Evolutionary conservation across 2,888 invertebrate genomes (phyloP).

Genomic region (Melanophora roralis): DNA sequence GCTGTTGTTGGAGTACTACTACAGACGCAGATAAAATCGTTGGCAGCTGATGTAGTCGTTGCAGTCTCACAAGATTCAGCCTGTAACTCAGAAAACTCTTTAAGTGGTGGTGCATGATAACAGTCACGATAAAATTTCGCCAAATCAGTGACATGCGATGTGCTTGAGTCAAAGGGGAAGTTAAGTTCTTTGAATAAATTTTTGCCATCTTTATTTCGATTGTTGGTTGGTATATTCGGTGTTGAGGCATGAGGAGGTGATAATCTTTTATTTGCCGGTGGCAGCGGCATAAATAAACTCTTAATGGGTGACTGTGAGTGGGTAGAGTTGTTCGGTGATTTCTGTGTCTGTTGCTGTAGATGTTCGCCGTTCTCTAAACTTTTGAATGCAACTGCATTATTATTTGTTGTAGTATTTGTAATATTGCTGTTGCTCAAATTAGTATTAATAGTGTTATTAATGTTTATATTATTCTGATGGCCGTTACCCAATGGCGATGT

Average conservation of each 20-base stretch:
- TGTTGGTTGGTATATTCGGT: slow-evolving; percentile 43
- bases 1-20: not conserved
- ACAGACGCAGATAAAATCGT: not conserved
- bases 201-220: slow-evolving; percentile 72
- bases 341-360: slow-evolving; percentile 32
- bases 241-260: slow-evolving; percentile 9
- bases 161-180: slow-evolving; percentile 77
- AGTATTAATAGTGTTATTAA: slow-evolving; percentile 59
- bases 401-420: slow-evolving; percentile 67
- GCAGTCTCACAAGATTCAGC: slow-evolving; percentile 63
- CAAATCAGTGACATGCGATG: slow-evolving; percentile 76
- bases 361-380: slow-evolving; percentile 69
- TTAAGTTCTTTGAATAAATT: slow-evolving; percentile 76
- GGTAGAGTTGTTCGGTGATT: slow-evolving; percentile 46
- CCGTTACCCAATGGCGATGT: slow-evolving; percentile 62
- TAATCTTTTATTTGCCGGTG: slow-evolving; percentile 47
- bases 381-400: slow-evolving; percentile 70
- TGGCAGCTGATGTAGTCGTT: slow-evolving; percentile 31
- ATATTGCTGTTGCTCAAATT: slow-evolving; percentile 62
- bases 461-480: slow-evolving; percentile 64
- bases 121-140: slow-evolving; percentile 77
- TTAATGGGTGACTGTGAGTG: slow-evolving; percentile 71
- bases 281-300: slow-evolving; percentile 70
- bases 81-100: slow-evolving; percentile 69
- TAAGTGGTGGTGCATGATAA: slow-evolving; percentile 75